Conservation (phyloP, 2,113 vertebrate species). For the Nymphicus hollandicus region DNA sequence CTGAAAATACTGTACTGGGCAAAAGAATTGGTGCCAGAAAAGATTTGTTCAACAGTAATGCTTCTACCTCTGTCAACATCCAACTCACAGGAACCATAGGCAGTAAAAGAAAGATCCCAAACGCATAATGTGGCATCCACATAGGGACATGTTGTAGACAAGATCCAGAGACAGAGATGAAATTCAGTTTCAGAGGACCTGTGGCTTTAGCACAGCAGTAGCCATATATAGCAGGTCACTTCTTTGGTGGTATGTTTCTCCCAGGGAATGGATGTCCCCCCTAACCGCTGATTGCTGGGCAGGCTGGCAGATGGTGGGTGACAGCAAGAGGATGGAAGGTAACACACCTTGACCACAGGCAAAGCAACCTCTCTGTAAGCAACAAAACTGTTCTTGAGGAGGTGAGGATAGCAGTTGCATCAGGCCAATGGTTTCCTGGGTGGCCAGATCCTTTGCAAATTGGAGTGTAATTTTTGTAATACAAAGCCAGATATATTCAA, state of each 20-base stretch:
- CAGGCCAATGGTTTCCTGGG: neutral
- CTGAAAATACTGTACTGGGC: neutral
- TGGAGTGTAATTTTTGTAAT: neutral
- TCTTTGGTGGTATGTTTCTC: fast-evolving
- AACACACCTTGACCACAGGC: neutral
- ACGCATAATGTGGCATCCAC: neutral
- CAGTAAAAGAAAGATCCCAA: neutral
- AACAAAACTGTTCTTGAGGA: neutral
- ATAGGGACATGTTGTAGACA: neutral
- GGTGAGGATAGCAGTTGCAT: neutral
- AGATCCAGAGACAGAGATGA: neutral
- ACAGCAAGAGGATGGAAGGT: neutral
- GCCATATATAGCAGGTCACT: neutral
- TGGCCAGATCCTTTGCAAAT: neutral
- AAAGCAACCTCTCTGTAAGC: neutral
- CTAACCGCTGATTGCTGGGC: neutral
- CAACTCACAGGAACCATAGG: neutral
- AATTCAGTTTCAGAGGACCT: neutral
- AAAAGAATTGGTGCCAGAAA: neutral
- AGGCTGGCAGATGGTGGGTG: neutral
- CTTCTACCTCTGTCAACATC: neutral
- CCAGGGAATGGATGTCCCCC: neutral
- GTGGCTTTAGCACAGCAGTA: neutral
- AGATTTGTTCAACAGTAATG: neutral
- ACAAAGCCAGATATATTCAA: neutral